phyloP scores from a whole-genome alignment of 2,797 vertebrate genomes.

The Thamnophis elegans region DNA sequence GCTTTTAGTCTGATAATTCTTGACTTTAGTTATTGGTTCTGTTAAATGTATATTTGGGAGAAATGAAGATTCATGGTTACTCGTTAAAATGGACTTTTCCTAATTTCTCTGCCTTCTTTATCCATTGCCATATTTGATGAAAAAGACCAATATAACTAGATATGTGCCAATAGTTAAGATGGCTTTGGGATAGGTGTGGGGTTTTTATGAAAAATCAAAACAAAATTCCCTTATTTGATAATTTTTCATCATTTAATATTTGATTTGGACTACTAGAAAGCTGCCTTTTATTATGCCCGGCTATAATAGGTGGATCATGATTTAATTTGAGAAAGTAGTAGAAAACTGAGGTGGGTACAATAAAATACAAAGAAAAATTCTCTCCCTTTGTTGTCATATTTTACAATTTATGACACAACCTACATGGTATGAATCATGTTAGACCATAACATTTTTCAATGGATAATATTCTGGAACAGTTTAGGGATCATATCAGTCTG shows the following conservation, averaged over 20 bases:
- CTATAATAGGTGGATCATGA: conserved; percentile 67
- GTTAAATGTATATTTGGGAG: conserved; percentile 27
- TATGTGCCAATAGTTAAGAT: background rate
- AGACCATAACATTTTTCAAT: conserved; percentile 31
- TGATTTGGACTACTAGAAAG: conserved; percentile 34
- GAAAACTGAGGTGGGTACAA: conserved; percentile 26
- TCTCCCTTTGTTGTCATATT: conserved; percentile 41
- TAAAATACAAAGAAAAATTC: conserved; percentile 48
- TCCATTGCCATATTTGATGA: background rate
- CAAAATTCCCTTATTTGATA: conserved; percentile 47
- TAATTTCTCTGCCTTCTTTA: background rate
- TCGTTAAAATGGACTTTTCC: background rate
- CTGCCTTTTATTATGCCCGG: conserved; percentile 51
- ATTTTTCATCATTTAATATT: conserved; percentile 53
- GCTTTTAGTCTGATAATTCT: conserved; percentile 1
- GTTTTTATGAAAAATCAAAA: conserved; percentile 11
- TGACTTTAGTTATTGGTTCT: conserved; percentile 31
- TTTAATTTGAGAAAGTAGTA: conserved; percentile 55
- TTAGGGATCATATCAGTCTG: conserved; percentile 1
- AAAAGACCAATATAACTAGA: background rate
- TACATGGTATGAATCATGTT: conserved; percentile 30
- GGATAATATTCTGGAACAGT: conserved; percentile 1
- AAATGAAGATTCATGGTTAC: conserved; percentile 45
- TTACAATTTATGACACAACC: conserved; percentile 14
- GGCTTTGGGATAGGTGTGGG: background rate